Evolutionary conservation across 2,797 vertebrate species (phyloP), one percentile per base, ranked within the genome.

Genomic region (Catharus ustulatus): DNA sequence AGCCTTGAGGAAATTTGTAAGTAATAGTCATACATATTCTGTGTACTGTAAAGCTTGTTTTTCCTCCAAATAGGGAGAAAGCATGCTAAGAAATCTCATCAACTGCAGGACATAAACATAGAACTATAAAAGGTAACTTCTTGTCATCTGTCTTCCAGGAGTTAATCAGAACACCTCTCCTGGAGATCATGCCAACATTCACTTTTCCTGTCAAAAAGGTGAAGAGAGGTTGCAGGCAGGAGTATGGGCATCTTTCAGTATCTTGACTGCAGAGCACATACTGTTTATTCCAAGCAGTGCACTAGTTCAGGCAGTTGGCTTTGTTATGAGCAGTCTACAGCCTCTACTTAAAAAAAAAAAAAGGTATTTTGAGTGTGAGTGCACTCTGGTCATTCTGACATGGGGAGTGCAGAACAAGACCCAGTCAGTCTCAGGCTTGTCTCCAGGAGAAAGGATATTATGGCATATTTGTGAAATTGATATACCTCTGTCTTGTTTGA

Each of bases 1-100:
- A 48, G 34, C 73, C 88, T 74, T 74, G 38, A 85, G 22, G 72
- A 82, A 67, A 84, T 90, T 66, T 87, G 90, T 95, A 93, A 95
- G 90, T 95, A 93, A 48, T 14, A 45, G 15, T 63, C 15, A 26
- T 79, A 11, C 8, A 76, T 79, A 6, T 73, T 90, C 76, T 77
- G 10, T 49, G 9, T 81, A 5, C 73, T 43, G 15, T 74, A 81
- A 61, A 52, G 4, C 9, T 49, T 42, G 4, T 45, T 75, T 80
- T 80, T 93, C 18, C 13, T 76, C 16, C 55, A 23, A 26, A 52
- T 29, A 30, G 48, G 40, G 30, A 84, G 27, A 84, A 92, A 72
- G 21, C 19, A n/a, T 5, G 2, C 4, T 51, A 68, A 72, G 27
- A 15, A 76, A 63, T 14, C 34, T 88, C 23, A 84, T 30, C 32